Percentiles rank a stretch among this genome's conserved stretches.
Evolutionary conservation across 2,113 vertebrate species (phyloP).

Genomic region (Paramisgurnus dabryanus): DNA sequence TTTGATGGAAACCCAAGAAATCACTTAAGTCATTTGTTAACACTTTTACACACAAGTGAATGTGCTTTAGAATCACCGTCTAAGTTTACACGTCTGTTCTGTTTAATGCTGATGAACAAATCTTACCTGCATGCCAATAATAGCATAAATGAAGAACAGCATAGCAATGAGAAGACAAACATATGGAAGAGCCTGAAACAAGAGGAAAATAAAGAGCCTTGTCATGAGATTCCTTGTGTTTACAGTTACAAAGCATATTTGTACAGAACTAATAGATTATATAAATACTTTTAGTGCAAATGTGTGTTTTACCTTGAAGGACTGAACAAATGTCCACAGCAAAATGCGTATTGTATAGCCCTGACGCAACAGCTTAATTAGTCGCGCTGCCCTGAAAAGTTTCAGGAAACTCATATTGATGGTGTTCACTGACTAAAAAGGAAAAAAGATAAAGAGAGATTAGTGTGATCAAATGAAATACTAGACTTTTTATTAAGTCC

Average conservation of each 20-base stretch:
- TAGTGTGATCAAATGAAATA: conserved; percentile 42
- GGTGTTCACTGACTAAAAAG: conserved; percentile 80
- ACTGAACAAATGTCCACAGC: conserved; percentile 98
- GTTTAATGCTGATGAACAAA: background rate
- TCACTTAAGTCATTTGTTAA: too few species aligned
- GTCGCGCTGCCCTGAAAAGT: conserved; percentile 91
- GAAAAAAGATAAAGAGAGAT: conserved; percentile 30
- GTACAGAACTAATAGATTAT: too few species aligned
- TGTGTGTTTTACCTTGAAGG: conserved; percentile 86
- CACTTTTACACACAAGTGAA: too few species aligned
- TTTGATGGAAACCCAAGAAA: too few species aligned
- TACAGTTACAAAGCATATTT: background rate
- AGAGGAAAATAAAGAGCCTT: background rate
- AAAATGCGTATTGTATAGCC: conserved; percentile 98
- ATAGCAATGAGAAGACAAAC: conserved; percentile 98
- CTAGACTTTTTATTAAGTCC: background rate
- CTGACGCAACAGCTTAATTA: conserved; percentile 96
- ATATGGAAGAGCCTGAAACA: conserved; percentile 89
- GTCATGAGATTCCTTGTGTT: background rate
- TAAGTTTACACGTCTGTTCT: too few species aligned
- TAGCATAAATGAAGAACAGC: conserved; percentile 99
- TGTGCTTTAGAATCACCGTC: too few species aligned
- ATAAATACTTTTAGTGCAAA: too few species aligned
- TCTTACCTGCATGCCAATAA: conserved; percentile 99
- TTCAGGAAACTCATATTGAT: conserved; percentile 99